Evolutionary conservation across 2,113 vertebrate species (phyloP).

Genomic region (Lampris megalopsis): DNA sequence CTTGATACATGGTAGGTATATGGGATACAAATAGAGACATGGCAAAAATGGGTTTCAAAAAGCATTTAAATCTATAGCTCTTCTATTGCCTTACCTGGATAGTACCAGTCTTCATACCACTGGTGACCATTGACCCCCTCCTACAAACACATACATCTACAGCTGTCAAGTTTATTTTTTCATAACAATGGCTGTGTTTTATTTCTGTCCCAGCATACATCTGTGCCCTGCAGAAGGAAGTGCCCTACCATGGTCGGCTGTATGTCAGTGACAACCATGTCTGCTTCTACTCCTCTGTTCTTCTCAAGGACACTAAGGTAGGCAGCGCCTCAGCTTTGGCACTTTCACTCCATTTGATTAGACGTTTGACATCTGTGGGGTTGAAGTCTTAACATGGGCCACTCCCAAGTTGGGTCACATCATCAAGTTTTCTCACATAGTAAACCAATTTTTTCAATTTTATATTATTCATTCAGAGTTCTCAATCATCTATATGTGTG

Average conservation of each 20-base stretch:
- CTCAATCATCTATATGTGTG: neutral
- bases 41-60: neutral
- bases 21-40: neutral
- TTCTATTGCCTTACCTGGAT: neutral
- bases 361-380: neutral
- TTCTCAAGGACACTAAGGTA: constrained; percentile 89
- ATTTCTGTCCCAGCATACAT: constrained; percentile 79
- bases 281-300: constrained; percentile 88
- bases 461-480: neutral
- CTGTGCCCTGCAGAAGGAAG: constrained; percentile 89
- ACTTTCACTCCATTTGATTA: neutral
- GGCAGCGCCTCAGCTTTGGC: neutral
- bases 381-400: neutral
- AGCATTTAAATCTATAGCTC: neutral
- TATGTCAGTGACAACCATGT: constrained; percentile 83
- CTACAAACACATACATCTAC: neutral
- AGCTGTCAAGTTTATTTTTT: neutral
- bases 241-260: constrained; percentile 87
- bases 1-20: constrained; percentile 83
- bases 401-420: neutral
- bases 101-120: neutral
- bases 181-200: neutral
- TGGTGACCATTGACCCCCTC: no score
- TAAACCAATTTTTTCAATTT: neutral
- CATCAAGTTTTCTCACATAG: neutral